Evolutionary conservation across 2,113 vertebrate species (phyloP).

Genomic region (Quiscalus mexicanus): DNA sequence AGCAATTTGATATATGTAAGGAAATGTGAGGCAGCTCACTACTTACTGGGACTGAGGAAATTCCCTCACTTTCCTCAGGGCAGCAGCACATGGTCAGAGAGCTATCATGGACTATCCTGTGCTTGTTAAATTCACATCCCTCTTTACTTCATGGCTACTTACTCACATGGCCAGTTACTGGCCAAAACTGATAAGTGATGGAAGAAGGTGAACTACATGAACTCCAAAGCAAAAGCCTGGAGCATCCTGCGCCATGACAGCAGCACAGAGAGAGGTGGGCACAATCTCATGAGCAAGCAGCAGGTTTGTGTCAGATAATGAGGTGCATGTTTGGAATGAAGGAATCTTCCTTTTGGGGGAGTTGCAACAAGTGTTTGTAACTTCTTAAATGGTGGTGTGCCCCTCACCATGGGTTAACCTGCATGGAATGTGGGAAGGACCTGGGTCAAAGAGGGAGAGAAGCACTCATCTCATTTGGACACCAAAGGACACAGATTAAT

Average conservation of each 20-base stretch:
- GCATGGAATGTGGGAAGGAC: not conserved
- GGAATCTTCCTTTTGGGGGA: not conserved
- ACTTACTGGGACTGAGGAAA: not conserved
- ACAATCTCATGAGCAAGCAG: not conserved
- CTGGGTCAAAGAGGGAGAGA: not conserved
- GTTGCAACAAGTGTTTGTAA: not conserved
- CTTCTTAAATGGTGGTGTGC: not conserved
- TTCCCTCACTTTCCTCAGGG: not conserved
- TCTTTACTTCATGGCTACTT: not conserved
- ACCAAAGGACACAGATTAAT: not conserved
- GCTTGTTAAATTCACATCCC: not conserved
- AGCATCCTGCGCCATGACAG: not conserved
- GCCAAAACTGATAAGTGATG: not conserved
- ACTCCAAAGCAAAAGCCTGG: not conserved
- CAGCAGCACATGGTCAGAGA: not conserved
- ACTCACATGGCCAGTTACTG: not conserved
- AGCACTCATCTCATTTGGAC: not conserved
- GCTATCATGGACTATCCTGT: accelerated
- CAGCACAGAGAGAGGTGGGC: not conserved
- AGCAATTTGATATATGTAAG: not conserved
- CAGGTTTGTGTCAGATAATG: not conserved
- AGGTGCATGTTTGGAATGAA: not conserved
- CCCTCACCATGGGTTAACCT: not conserved
- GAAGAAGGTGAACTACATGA: not conserved
- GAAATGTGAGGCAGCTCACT: not conserved